Base-by-base conservation (phyloP, 2,888 invertebrate species). In the Idaea biselata region DNA sequence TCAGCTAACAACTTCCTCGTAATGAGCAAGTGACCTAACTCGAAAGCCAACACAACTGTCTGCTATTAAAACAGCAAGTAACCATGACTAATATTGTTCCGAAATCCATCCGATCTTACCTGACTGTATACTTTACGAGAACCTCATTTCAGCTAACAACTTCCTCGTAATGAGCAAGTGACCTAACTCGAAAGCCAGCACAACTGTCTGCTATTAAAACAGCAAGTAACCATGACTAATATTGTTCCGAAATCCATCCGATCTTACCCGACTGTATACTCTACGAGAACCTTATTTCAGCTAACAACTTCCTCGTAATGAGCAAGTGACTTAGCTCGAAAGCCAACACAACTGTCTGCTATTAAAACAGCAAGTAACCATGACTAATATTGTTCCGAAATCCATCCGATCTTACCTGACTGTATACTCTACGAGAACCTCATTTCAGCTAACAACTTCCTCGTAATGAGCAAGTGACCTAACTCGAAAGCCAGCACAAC, bases 141-240 rank as follows among this genome's bases (percentile, higher is more conserved):
- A 44, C 44, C 44, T 44, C 44, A 44, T 44, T 44, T 44, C 11
- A 14, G 44, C 53, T 53, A 60, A 65, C 63, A 68, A 64, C 67
- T 67, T 67, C 66, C 57, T 65, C 18, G 17, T 63, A 63, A 56
- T 63, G 44, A 44, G 62, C 62, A 65, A 63, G 60, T 69, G 71
- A 69, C 67, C 68, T 64, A 69, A 65, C 67, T 63, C 58, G 60
- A 66, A 63, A 66, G 55, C 63, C 58, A 60, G 53, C 44, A 44
- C 11, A 6, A 44, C 14, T 11, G 8, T 44, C 44, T 44, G 44
- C 44, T 44, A 44, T 44, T 44, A 44, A 44, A 44, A 44, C 44
- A 44, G 68, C 71, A 68, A 72, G 70, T 68, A 68, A 70, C 68
- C 71, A 72, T 72, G 71, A 72, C 71, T n/a, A n/a, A n/a, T n/a